Percentiles rank a stretch among this genome's conserved stretches.
phyloP scores from a whole-genome alignment of 2,888 invertebrate genomes.

The Pseudococcus jackbeardsleyi region DNA sequence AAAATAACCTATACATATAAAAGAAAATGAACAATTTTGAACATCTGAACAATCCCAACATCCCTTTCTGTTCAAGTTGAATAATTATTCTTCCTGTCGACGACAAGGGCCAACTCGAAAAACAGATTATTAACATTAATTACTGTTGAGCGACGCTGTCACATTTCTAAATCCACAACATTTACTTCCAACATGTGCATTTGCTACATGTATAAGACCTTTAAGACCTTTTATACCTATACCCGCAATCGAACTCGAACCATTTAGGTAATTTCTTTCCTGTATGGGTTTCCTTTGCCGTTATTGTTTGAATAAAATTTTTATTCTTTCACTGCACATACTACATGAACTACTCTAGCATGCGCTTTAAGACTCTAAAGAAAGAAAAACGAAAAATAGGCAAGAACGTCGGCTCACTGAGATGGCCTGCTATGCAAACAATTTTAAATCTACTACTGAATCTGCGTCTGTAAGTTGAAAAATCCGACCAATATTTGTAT shows the following conservation, averaged over 20 bases:
- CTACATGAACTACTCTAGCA: background rate
- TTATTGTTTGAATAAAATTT: background rate
- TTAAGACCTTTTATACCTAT: no score
- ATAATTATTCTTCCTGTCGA: no score
- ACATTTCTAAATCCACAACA: no score
- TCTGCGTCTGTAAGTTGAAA: slow-evolving; percentile 1
- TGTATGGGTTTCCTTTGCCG: background rate
- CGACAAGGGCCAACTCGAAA: no score
- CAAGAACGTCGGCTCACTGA: background rate
- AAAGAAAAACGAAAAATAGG: background rate
- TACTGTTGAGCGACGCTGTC: no score
- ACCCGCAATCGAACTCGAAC: background rate
- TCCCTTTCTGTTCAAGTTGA: no score
- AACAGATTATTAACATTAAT: background rate
- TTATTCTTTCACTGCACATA: background rate
- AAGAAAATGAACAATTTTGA: no score
- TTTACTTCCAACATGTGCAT: no score
- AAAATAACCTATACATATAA: no score
- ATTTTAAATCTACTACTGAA: slow-evolving; percentile 3
- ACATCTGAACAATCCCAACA: no score
- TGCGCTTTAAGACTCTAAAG: background rate
- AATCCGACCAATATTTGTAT: background rate
- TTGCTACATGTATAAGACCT: no score
- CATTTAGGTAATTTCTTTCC: background rate
- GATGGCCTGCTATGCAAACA: slow-evolving; percentile 6